A percentile compares a stretch with the other conserved stretches of the same genome.
These are phyloP conservation scores for Corapipo altera DNA, from an alignment of 2,113 vertebrate species.

Conservation along the genomic window DNA sequence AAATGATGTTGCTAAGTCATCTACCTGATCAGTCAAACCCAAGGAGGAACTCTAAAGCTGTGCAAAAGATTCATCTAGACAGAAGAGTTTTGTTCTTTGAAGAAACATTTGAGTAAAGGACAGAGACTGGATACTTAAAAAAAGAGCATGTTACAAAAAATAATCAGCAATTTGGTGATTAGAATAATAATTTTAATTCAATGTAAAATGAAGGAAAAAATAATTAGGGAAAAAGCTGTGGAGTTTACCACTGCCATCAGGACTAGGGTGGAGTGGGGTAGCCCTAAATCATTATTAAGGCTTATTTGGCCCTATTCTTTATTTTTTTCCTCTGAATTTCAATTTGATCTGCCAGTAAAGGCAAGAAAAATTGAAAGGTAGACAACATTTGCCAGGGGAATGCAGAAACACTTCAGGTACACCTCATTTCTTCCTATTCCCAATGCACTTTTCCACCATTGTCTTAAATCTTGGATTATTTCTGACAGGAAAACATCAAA, in stretches of 20 bases:
- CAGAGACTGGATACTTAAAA: neutral
- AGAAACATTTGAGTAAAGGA: neutral
- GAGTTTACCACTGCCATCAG: neutral
- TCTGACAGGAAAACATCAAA: neutral
- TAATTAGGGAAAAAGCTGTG: neutral
- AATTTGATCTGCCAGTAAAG: neutral
- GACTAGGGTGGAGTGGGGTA: rapidly evolving
- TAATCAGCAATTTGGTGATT: neutral
- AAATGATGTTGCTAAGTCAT: neutral
- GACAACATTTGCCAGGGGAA: neutral
- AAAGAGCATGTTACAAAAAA: neutral
- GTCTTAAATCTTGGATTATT: neutral
- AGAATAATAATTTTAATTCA: neutral
- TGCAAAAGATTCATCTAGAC: neutral
- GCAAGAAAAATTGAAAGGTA: neutral
- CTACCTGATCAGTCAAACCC: neutral
- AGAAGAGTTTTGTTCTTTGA: neutral
- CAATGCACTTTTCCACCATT: neutral
- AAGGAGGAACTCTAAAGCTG: neutral
- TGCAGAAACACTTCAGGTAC: neutral
- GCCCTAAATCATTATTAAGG: neutral
- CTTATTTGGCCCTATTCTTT: neutral
- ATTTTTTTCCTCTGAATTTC: neutral
- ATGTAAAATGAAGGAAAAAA: neutral
- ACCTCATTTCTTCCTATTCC: neutral